Percentiles rank a stretch among this genome's conserved stretches.
phyloP scores from a whole-genome alignment of 2,888 invertebrate species.

The Notodonta ziczac region DNA sequence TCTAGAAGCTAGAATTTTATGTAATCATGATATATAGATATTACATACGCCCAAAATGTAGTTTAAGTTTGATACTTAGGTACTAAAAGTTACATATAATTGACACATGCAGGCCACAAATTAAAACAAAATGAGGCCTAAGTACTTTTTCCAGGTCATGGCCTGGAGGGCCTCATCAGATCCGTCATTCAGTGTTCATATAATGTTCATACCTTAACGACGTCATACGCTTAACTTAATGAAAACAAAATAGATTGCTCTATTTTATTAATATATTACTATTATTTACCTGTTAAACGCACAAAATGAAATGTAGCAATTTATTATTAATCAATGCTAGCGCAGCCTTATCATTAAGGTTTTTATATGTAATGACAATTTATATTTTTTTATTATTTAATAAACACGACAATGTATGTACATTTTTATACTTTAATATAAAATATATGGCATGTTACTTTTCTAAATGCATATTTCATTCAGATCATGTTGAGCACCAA shows the following conservation, averaged over 20 bases:
- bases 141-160: no score
- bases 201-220: conserved; percentile 19
- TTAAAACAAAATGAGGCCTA: no score
- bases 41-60: no score
- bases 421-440: conserved; percentile 67
- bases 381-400: conserved; percentile 59
- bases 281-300: conserved; percentile 49
- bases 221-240: conserved; percentile 51
- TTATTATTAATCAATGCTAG: conserved; percentile 51
- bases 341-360: conserved; percentile 38
- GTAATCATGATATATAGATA: no score
- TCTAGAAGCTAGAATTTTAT: neutral
- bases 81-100: no score
- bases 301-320: conserved; percentile 69
- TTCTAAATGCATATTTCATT: conserved; percentile 59
- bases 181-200: no score
- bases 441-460: conserved; percentile 84
- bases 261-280: conserved; percentile 57
- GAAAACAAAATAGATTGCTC: conserved; percentile 54
- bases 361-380: conserved; percentile 42
- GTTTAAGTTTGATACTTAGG: no score
- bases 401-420: conserved; percentile 69
- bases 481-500: conserved; percentile 57
- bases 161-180: no score
- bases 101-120: no score